Evolutionary conservation across 2,113 vertebrate genomes (phyloP).

Genomic region (Triplophysa dalaica): DNA sequence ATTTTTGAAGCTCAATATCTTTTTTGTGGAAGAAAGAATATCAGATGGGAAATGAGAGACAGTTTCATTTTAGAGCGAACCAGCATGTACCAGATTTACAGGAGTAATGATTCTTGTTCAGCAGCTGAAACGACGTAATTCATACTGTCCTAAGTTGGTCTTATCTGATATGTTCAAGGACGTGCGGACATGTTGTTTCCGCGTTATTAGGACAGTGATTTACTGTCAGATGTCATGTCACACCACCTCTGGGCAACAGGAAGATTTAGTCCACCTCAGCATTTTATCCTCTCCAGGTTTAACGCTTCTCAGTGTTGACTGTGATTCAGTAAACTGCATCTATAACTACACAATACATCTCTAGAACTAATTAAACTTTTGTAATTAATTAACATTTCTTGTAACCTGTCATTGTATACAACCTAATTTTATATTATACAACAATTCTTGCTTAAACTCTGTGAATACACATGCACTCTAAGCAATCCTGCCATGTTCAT

Average conservation of each 20-base stretch:
- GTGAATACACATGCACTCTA: conserved; percentile 2
- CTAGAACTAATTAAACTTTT: conserved; percentile 6
- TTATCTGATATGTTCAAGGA: not conserved
- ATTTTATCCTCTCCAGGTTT: not conserved
- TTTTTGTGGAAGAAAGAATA: too few relatives aligned
- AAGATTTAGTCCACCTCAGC: conserved; percentile 2
- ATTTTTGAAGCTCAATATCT: too few relatives aligned
- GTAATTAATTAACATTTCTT: not conserved
- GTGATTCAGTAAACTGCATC: not conserved
- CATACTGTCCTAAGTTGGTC: not conserved
- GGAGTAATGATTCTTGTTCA: not conserved
- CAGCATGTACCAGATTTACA: not conserved
- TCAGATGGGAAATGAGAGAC: too few relatives aligned
- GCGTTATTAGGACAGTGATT: conserved; percentile 4
- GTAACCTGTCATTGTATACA: not conserved
- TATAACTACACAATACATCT: not conserved
- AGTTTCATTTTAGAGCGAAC: too few relatives aligned
- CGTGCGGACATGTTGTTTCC: not conserved
- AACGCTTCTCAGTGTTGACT: not conserved
- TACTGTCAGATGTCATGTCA: conserved; percentile 3
- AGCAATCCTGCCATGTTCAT: conserved; percentile 18
- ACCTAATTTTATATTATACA: not conserved
- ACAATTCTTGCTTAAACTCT: not conserved
- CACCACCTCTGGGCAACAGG: not conserved
- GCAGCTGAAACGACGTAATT: not conserved